These are phyloP conservation scores for Pristionchus exspectatus DNA, from an alignment of 2,888 invertebrate genomes.

Conservation along the genomic window DNA sequence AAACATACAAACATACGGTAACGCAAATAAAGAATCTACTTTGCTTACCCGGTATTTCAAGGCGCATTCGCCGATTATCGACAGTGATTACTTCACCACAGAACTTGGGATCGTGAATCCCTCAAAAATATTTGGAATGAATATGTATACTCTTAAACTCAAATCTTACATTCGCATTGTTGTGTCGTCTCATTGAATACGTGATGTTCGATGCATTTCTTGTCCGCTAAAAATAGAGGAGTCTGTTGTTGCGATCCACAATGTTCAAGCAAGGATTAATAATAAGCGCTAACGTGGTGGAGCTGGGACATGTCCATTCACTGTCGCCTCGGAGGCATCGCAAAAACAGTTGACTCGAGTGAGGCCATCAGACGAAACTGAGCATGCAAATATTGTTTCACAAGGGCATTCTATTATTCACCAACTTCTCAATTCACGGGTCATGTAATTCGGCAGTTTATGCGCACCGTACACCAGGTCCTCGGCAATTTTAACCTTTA, in stretches of 20 bases:
- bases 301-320: neutral
- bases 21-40: too few species aligned
- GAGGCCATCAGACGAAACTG: neutral
- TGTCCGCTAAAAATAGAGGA: neutral
- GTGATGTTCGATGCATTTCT: conserved; percentile 9
- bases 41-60: neutral
- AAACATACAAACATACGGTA: neutral
- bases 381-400: neutral
- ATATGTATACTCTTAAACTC: neutral
- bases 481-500: neutral
- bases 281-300: neutral
- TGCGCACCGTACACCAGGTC: neutral
- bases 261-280: neutral
- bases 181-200: neutral
- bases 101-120: neutral
- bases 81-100: neutral
- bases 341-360: neutral
- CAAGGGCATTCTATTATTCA: too few species aligned
- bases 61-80: neutral
- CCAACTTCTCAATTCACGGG: neutral
- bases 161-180: neutral
- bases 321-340: neutral
- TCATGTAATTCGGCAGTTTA: neutral
- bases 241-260: neutral
- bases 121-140: neutral